Conservation (phyloP, 2,888 invertebrate genomes). For the Xanthorhoe designata region DNA sequence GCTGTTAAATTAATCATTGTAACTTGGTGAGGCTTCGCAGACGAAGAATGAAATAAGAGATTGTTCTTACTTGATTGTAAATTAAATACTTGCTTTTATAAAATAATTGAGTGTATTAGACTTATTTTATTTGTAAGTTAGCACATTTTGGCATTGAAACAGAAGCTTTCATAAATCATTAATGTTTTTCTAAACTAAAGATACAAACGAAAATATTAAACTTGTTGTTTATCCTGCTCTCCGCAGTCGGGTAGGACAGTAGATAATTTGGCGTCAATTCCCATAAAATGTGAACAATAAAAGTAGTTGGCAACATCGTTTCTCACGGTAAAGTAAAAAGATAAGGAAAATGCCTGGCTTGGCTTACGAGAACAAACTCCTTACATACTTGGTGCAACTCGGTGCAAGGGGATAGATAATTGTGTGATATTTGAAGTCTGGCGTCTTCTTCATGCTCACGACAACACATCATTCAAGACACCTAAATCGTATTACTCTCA, state of each 20-base stretch:
- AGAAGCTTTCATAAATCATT: too few species aligned
- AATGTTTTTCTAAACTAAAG: too few species aligned
- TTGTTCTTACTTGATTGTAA: background rate
- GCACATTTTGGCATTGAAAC: too few species aligned
- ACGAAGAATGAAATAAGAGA: constrained; percentile 3
- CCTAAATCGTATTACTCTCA: too few species aligned
- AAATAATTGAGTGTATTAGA: background rate
- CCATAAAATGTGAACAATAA: constrained; percentile 43
- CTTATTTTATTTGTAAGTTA: background rate
- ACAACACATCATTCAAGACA: too few species aligned
- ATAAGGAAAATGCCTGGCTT: constrained; percentile 41
- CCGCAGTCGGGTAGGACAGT: background rate
- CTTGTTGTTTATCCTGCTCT: too few species aligned
- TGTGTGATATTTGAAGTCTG: background rate
- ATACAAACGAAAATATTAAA: too few species aligned
- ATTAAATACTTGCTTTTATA: background rate
- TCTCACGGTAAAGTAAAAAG: constrained; percentile 48
- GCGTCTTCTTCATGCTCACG: too few species aligned
- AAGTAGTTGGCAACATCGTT: constrained; percentile 33
- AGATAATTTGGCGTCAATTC: constrained; percentile 36
- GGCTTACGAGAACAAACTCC: constrained; percentile 1
- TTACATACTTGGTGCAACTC: too few species aligned
- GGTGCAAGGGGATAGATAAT: too few species aligned
- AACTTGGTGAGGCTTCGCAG: constrained; percentile 1
- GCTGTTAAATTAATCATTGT: constrained; percentile 19